Conservation (phyloP, 2,113 vertebrate genomes). For the Podiceps cristatus region DNA sequence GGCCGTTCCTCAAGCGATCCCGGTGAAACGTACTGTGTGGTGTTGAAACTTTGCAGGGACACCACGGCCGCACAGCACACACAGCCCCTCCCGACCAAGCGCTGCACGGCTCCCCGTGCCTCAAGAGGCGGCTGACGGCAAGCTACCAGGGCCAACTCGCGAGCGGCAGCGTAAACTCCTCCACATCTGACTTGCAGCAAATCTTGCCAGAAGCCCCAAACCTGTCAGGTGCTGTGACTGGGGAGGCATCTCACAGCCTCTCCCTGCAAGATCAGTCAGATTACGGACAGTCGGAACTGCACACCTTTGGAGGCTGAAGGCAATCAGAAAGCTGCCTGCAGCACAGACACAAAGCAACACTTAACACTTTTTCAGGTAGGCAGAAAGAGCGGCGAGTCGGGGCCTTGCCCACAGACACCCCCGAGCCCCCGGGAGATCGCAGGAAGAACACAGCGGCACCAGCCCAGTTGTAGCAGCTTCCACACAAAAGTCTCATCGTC, state of each 20-base stretch:
- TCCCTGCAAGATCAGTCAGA: too few species aligned
- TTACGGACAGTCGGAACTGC: neutral
- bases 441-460: too few species aligned
- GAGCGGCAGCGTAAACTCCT: fast-evolving
- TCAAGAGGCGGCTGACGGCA: neutral
- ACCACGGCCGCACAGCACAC: constrained; percentile 37
- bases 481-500: too few species aligned
- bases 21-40: neutral
- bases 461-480: neutral
- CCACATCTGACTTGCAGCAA: neutral
- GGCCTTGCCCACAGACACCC: neutral
- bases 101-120: fast-evolving
- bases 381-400: neutral
- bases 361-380: neutral
- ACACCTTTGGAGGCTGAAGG: neutral
- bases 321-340: neutral
- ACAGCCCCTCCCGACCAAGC: neutral
- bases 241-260: neutral
- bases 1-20: neutral
- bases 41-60: constrained; percentile 34
- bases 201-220: neutral
- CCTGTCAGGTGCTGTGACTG: neutral
- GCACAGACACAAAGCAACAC: neutral
- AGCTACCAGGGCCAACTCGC: neutral
- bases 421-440: fast-evolving